These are phyloP conservation scores for Penaeus chinensis DNA, from an alignment of 1,140 invertebrate genomes.

Conservation along the genomic window DNA sequence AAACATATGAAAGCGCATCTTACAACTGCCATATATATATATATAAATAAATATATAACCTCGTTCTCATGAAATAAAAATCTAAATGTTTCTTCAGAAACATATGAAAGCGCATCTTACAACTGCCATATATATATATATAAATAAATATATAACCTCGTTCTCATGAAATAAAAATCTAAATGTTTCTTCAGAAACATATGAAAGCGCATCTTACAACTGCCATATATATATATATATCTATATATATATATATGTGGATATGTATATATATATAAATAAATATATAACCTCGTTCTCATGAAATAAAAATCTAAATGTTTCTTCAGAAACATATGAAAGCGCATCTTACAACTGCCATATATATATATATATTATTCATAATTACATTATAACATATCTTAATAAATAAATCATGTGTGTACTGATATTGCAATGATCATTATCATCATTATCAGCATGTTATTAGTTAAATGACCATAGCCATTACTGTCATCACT, in stretches of 20 bases:
- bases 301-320: neutral
- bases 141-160: too few relatives aligned
- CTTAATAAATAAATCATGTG: too few relatives aligned
- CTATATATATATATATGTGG: too few relatives aligned
- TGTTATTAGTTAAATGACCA: too few relatives aligned
- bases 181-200: neutral
- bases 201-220: too few relatives aligned
- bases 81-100: too few relatives aligned
- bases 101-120: neutral
- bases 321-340: neutral
- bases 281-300: neutral
- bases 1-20: neutral
- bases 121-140: neutral
- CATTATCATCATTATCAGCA: too few relatives aligned
- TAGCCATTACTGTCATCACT: too few relatives aligned
- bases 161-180: neutral
- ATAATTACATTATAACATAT: too few relatives aligned
- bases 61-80: too few relatives aligned
- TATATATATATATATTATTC: constrained; percentile 1
- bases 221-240: too few relatives aligned
- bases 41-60: constrained; percentile 6
- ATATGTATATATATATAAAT: neutral
- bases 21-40: neutral
- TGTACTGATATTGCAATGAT: too few relatives aligned
- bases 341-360: neutral